Evolutionary conservation across 2,888 invertebrate species (phyloP).

Genomic region (Rapana venosa): DNA sequence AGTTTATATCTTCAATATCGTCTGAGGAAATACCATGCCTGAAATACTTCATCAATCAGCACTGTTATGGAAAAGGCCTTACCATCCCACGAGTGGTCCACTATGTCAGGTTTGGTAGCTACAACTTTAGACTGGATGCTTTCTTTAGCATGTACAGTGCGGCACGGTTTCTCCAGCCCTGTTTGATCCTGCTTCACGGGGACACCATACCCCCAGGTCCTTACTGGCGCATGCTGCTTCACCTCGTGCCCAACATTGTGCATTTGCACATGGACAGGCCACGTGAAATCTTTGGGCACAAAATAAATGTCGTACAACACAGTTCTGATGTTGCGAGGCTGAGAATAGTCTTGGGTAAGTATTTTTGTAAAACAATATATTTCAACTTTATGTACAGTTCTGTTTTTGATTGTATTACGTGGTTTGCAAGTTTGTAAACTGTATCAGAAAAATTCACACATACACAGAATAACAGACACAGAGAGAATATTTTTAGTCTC

Average conservation of each 20-base stretch:
- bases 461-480: too few species aligned
- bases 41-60: constrained; percentile 36
- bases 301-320: constrained; percentile 62
- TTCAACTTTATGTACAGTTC: too few species aligned
- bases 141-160: constrained; percentile 64
- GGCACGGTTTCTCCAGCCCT: constrained; percentile 59
- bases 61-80: constrained; percentile 25
- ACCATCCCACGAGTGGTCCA: constrained; percentile 64
- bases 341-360: constrained; percentile 56
- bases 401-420: not conserved
- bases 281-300: constrained; percentile 55
- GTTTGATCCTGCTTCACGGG: constrained; percentile 65
- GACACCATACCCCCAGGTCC: constrained; percentile 60
- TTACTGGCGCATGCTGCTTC: constrained; percentile 63
- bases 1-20: not conserved
- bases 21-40: constrained; percentile 36
- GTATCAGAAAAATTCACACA: too few species aligned
- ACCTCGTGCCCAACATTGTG: constrained; percentile 61
- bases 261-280: constrained; percentile 59
- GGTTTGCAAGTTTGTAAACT: too few species aligned
- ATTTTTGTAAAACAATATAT: not conserved
- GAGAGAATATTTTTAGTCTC: too few species aligned
- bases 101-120: constrained; percentile 63
- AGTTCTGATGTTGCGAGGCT: constrained; percentile 64
- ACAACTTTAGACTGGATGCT: constrained; percentile 56